Conservation (phyloP, 2,113 vertebrate species). For the Microcebus lehilahytsara region DNA sequence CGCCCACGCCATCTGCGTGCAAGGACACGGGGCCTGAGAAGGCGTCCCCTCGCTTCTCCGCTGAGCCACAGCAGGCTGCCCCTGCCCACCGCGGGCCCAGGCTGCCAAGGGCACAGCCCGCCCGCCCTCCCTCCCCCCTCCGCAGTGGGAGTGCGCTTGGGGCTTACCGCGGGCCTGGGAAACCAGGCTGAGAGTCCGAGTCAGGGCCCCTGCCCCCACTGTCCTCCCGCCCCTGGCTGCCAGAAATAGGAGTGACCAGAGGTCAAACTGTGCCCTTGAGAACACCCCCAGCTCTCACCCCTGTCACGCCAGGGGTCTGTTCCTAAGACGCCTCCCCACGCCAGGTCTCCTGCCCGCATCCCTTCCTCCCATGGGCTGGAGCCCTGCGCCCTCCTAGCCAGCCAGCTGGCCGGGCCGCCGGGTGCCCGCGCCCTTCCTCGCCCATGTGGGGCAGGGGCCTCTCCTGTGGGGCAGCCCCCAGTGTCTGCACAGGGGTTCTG, state of each 20-base stretch:
- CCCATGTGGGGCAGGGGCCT: fast-evolving
- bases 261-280: background rate
- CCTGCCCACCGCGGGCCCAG: background rate
- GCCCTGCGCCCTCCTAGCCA: background rate
- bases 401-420: background rate
- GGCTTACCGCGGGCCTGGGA: background rate
- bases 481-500: background rate
- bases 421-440: fast-evolving
- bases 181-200: background rate
- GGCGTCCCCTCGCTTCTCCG: background rate
- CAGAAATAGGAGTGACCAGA: background rate
- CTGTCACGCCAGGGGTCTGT: background rate
- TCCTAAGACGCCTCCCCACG: background rate
- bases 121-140: background rate
- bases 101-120: background rate
- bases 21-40: background rate
- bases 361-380: background rate
- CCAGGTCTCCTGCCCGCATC: background rate
- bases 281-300: background rate
- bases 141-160: fast-evolving
- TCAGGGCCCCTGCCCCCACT: background rate
- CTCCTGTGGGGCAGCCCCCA: fast-evolving
- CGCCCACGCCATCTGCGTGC: background rate
- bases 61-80: background rate
- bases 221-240: background rate